A percentile compares a stretch with the other conserved stretches of the same genome.
Evolutionary conservation across 2,888 invertebrate species (phyloP).

Genomic region (Dioctria rufipes): DNA sequence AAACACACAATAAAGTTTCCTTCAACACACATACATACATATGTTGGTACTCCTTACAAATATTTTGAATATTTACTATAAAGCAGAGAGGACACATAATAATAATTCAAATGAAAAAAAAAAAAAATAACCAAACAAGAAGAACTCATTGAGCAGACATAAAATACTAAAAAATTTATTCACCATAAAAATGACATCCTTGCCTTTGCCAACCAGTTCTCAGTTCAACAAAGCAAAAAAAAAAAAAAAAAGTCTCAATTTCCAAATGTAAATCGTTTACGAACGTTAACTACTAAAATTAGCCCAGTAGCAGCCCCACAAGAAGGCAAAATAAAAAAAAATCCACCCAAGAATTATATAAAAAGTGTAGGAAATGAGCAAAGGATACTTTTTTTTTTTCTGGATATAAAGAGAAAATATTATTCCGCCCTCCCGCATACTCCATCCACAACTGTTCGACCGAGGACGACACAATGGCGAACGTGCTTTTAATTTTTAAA

Average conservation of each 20-base stretch:
- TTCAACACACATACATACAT: too few species aligned
- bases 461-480: conserved; percentile 53
- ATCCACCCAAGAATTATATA: not conserved
- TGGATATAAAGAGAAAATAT: conserved; percentile 46
- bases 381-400: not conserved
- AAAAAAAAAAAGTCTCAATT: conserved; percentile 29
- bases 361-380: conserved; percentile 18
- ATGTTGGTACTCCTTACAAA: too few species aligned
- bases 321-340: not conserved
- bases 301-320: conserved; percentile 33
- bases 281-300: conserved; percentile 48
- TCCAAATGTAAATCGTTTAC: conserved; percentile 47
- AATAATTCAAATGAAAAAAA: too few species aligned
- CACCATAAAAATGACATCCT: conserved; percentile 22
- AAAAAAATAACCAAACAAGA: not conserved
- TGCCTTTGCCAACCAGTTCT: not conserved
- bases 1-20: too few species aligned
- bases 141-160: not conserved
- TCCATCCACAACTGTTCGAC: not conserved
- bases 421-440: conserved; percentile 30
- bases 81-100: too few species aligned
- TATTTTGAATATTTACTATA: too few species aligned
- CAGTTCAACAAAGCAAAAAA: not conserved
- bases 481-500: conserved; percentile 61
- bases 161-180: conserved; percentile 11